Evolutionary conservation across 2,113 vertebrate genomes (phyloP), one percentile per base, ranked within the genome.

Genomic region (Colossoma macropomum): DNA sequence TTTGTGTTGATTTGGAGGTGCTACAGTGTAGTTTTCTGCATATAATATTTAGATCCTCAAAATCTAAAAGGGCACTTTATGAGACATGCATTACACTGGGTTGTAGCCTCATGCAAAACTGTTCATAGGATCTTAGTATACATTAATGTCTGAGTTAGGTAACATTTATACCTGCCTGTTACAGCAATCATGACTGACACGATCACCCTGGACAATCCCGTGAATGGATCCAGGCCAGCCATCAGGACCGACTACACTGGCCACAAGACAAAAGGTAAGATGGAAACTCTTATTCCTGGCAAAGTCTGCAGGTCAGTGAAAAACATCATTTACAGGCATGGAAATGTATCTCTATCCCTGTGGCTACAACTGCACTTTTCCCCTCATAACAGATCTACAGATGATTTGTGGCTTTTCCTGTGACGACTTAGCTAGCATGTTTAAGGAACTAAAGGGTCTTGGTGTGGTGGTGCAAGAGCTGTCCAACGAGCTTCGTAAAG

Each of bases 321-420:
- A 81, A 56, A 34, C 27, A 27, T 80, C 7, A 28, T 7, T 80
- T 12, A 17, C 30, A 54, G 41, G 32, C 28, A 41, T 59, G 4
- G n/a, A 30, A 45, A n/a, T 68, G 6, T n/a, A 70, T n/a, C 60
- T 17, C 34, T 56, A 73, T 60, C 12, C n/a, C 52, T 38, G 9
- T 41, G n/a, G 56, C 45, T 73, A 27, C 28, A 59, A 76, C 56
- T 79, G 28, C 56, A 75, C 21, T 65, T 73, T 66, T 69, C 32
- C 27, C 70, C 45, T 28, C 15, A 4, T 79, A 82, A 54, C 81
- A 95, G 97, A 99, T 80, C 93, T 97, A 73, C 96, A 97, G 87
- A 96, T 96, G 89, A 94, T 99, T 81, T 99, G 98, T 79, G 98
- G 98, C 9, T 96, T 99, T 93, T 96, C 97, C 84, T 99, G 98